These are phyloP conservation scores for Phortica magna DNA, from an alignment of 2,888 invertebrate genomes.

Conservation along the genomic window DNA sequence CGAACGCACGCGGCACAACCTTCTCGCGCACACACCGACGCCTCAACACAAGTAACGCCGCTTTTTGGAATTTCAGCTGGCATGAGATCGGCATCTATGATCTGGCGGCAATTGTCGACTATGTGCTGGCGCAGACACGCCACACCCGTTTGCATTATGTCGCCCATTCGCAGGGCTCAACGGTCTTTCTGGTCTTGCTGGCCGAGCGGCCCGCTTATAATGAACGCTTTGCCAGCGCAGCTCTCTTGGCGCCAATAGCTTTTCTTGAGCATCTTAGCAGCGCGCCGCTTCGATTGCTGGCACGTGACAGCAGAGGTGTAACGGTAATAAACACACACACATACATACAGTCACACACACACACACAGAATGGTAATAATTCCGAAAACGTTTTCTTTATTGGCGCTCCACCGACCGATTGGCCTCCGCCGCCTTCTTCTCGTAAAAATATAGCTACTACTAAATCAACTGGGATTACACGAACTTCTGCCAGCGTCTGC, in stretches of 20 bases:
- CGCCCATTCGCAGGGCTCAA: slow-evolving; percentile 75
- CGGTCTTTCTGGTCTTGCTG: slow-evolving; percentile 70
- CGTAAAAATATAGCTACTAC: slow-evolving; percentile 59
- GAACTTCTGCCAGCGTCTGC: slow-evolving; percentile 71
- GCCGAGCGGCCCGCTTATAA: slow-evolving; percentile 71
- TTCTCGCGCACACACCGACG: slow-evolving; percentile 66
- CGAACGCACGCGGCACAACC: slow-evolving; percentile 73
- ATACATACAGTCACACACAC: slow-evolving; percentile 20
- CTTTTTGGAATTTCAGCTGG: slow-evolving; percentile 75
- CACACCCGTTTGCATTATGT: slow-evolving; percentile 70
- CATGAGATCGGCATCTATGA: slow-evolving; percentile 75
- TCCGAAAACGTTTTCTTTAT: not conserved
- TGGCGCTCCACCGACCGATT: not conserved
- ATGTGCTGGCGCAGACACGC: slow-evolving; percentile 64
- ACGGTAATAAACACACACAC: slow-evolving; percentile 57
- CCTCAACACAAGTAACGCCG: slow-evolving; percentile 58
- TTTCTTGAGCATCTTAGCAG: slow-evolving; percentile 68
- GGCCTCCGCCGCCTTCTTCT: slow-evolving; percentile 17
- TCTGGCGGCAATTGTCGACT: slow-evolving; percentile 70
- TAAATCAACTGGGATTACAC: slow-evolving; percentile 74
- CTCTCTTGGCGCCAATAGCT: slow-evolving; percentile 71
- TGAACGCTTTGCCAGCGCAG: slow-evolving; percentile 61
- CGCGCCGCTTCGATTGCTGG: slow-evolving; percentile 66
- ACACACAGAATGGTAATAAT: not conserved
- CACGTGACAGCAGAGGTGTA: slow-evolving; percentile 57